Conservation (phyloP, 2,888 invertebrate genomes). For the Amphiduros pacificus region DNA sequence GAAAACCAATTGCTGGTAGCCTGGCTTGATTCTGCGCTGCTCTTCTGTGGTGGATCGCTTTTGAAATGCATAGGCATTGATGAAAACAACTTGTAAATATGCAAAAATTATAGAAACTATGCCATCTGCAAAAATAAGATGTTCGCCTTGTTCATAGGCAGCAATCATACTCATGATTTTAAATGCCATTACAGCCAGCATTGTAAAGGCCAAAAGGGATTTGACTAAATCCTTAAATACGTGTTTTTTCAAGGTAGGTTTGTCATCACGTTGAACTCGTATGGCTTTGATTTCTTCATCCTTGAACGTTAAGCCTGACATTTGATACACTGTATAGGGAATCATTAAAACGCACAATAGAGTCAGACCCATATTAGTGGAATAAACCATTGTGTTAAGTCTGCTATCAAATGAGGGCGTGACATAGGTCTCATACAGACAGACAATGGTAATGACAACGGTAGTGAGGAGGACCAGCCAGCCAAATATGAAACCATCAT, state of each 20-base stretch:
- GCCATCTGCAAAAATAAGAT: constrained; percentile 2
- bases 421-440: not conserved
- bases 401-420: too few relatives aligned
- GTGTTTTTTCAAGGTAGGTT: not conserved
- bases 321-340: constrained; percentile 4
- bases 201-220: not conserved
- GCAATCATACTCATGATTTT: constrained; percentile 3
- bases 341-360: not conserved
- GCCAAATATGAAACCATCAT: not conserved
- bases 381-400: not conserved
- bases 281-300: constrained; percentile 1
- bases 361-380: constrained; percentile 2
- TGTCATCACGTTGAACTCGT: not conserved
- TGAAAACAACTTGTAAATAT: constrained; percentile 4
- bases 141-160: not conserved
- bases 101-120: not conserved
- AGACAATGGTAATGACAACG: not conserved
- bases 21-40: not conserved
- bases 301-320: not conserved
- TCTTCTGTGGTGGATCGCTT: constrained; percentile 8
- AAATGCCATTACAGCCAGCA: constrained; percentile 2
- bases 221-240: not conserved
- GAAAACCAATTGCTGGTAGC: constrained; percentile 5
- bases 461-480: not conserved
- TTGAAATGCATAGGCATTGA: constrained; percentile 8